Conservation (phyloP, 2,888 invertebrate genomes). For the Perithous albicinctus region DNA sequence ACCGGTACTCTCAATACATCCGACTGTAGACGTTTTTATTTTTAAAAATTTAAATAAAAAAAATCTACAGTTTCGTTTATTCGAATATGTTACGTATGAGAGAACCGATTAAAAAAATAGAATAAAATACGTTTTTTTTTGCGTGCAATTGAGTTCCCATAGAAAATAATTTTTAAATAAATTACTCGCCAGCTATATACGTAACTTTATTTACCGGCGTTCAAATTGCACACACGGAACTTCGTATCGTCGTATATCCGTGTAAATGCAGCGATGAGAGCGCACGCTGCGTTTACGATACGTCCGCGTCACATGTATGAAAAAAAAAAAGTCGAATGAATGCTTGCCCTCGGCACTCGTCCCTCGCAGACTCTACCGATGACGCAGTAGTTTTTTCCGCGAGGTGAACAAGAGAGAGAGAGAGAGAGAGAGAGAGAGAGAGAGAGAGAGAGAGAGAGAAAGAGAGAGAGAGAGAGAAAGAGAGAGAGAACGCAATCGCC, state of each 20-base stretch:
- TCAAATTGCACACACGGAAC: constrained; percentile 6
- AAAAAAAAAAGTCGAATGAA: constrained; percentile 23
- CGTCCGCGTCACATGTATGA: background rate
- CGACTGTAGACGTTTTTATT: too few species aligned
- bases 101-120: too few species aligned
- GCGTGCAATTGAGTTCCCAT: too few species aligned
- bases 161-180: too few species aligned
- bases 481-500: constrained; percentile 33
- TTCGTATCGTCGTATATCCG: constrained; percentile 2
- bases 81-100: too few species aligned
- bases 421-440: constrained; percentile 51
- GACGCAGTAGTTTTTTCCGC: constrained; percentile 75
- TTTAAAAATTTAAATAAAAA: too few species aligned
- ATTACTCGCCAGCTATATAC: background rate
- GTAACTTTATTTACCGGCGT: too few species aligned
- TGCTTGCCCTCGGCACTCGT: constrained; percentile 45
- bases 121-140: too few species aligned
- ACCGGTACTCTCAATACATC: too few species aligned
- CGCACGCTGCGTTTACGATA: background rate
- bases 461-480: too few species aligned
- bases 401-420: constrained; percentile 74
- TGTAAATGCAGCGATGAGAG: background rate
- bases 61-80: too few species aligned
- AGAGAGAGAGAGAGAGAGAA: constrained; percentile 63
- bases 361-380: constrained; percentile 58